Base-by-base conservation (phyloP, 1,140 invertebrate genomes). In the Venturia canescens region DNA sequence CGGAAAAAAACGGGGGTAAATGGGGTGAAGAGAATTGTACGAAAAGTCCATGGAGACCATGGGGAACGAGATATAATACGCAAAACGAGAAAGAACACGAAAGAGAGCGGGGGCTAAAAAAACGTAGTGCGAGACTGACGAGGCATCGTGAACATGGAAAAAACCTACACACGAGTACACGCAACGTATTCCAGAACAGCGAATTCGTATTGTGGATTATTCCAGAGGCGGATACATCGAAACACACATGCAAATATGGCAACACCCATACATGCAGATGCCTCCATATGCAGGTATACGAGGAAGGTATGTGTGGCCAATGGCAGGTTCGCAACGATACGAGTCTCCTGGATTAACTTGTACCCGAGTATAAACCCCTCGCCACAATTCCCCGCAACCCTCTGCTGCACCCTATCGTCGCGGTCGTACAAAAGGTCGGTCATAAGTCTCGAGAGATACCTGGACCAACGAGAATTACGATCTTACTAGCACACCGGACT, bases 391-490 rank as follows among this genome's bases (percentile, higher is more conserved):
- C 34, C 75, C 75, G n/a, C 75, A 27, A 27, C 18, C 29, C 48
- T 16, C 18, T 27, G 48, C 60, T 77, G 60, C 44, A 57, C 75
- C 75, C 53, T 34, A 63, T 77, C 53, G 53, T 44, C 84, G 66
- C 29, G 60, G 84, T 82, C 83, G 85, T 89, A 89, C 88, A 88
- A 87, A 69, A 87, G 83, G 84, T 82, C 69, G 83, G 67, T 86
- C 86, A 81, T 90, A 89, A 90, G 86, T 90, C 88, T 87, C 84
- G 9, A 53, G 84, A 87, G 88, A 88, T 89, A 87, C 86, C 86
- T 87, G 86, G 84, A 80, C 88, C 83, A 85, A 86, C 84, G 84
- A 86, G 84, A 91, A 87, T 88, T 90, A 90, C 86, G 90, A 89
- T 87, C 86, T 87, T 86, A 87, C 84, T 87, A 86, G 86, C 86